Evolutionary conservation across 2,888 invertebrate genomes (phyloP).

Genomic region (Argyresthia goedartella): DNA sequence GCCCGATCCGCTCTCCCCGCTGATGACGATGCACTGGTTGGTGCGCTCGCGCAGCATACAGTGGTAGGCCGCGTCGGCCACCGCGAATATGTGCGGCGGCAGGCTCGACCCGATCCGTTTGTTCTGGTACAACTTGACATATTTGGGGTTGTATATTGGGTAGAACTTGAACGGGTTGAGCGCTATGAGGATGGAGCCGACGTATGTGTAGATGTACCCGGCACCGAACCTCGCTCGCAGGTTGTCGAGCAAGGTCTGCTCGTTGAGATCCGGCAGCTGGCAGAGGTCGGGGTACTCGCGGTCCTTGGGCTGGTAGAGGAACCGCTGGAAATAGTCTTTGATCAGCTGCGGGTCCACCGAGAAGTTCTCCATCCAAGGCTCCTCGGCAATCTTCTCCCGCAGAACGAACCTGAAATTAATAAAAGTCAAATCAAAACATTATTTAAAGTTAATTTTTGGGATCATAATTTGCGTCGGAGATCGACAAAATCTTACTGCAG

Average conservation of each 20-base stretch:
- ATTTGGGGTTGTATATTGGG: slow-evolving; percentile 98
- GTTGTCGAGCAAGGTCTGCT: slow-evolving; percentile 92
- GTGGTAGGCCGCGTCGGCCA: slow-evolving; percentile 94
- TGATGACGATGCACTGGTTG: slow-evolving; percentile 94
- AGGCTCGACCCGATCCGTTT: slow-evolving; percentile 90
- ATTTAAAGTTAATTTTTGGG: too few species aligned
- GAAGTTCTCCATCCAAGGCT: slow-evolving; percentile 89
- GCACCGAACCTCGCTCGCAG: slow-evolving; percentile 88
- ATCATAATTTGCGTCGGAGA: too few species aligned
- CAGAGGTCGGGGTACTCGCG: slow-evolving; percentile 96
- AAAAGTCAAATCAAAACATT: neutral
- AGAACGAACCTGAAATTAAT: slow-evolving; percentile 80
- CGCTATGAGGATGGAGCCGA: slow-evolving; percentile 95
- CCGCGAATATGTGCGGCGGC: slow-evolving; percentile 97
- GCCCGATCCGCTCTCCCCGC: slow-evolving; percentile 95
- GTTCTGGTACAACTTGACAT: slow-evolving; percentile 95
- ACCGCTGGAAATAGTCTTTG: slow-evolving; percentile 91
- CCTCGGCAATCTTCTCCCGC: slow-evolving; percentile 87
- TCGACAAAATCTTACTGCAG: too few species aligned
- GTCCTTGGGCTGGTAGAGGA: slow-evolving; percentile 92
- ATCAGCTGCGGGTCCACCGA: slow-evolving; percentile 93
- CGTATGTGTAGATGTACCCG: slow-evolving; percentile 96
- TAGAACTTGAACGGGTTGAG: slow-evolving; percentile 96
- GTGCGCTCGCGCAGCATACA: slow-evolving; percentile 92
- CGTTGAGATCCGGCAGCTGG: slow-evolving; percentile 94